Evolutionary conservation across 2,113 vertebrate genomes (phyloP).

Genomic region (Gavialis gangeticus): DNA sequence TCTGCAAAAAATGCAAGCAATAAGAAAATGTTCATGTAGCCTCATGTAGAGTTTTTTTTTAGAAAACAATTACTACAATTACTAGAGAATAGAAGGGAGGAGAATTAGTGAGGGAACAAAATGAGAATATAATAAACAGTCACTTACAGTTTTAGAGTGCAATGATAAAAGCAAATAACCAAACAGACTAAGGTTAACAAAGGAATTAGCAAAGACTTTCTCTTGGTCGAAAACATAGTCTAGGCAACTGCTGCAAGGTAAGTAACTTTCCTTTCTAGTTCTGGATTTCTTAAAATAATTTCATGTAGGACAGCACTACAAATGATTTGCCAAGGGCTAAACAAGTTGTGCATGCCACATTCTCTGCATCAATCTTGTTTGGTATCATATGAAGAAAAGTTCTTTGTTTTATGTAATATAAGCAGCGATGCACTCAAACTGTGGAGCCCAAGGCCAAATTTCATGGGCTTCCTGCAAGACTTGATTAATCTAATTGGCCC

Average conservation of each 20-base stretch:
- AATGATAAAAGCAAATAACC: neutral
- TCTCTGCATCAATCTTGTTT: neutral
- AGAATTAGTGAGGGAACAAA: neutral
- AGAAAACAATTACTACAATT: neutral
- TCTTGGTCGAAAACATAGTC: neutral
- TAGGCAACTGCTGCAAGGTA: neutral
- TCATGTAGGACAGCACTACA: neutral
- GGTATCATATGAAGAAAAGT: neutral
- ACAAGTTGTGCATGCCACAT: neutral
- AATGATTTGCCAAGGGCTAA: neutral
- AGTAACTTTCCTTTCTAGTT: neutral
- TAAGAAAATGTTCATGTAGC: neutral
- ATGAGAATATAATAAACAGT: neutral
- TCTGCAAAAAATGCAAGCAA: neutral
- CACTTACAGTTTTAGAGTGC: neutral
- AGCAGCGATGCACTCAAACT: neutral
- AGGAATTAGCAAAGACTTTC: neutral
- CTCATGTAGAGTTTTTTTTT: neutral
- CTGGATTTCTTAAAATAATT: neutral
- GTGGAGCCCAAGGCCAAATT: neutral
- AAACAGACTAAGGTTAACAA: neutral
- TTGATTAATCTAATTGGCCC: too few species aligned
- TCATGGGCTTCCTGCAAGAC: neutral
- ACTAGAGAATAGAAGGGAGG: neutral
- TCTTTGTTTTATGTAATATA: accelerated